Percentiles rank a stretch among this genome's conserved stretches.
Evolutionary conservation across 1,140 invertebrate species (phyloP).

Genomic region (Yoshiicerus persimilis): DNA sequence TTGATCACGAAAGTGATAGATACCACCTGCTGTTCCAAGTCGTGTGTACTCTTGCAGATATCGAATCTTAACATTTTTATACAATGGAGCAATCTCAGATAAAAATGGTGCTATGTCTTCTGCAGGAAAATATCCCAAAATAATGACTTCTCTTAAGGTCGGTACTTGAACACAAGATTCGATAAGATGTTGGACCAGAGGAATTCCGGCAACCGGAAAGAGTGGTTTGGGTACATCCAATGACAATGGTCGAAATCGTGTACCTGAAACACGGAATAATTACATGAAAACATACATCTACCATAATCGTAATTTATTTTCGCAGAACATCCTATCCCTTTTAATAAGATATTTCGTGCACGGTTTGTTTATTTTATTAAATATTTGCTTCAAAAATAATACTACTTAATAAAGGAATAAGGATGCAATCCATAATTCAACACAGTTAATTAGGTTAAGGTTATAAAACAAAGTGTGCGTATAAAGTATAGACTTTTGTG

Average conservation of each 20-base stretch:
- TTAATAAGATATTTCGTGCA: too few relatives aligned
- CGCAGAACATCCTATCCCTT: too few relatives aligned
- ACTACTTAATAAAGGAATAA: too few relatives aligned
- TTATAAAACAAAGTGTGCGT: too few relatives aligned
- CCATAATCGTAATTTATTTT: too few relatives aligned
- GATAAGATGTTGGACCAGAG: slow-evolving; percentile 95
- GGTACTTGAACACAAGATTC: slow-evolving; percentile 82
- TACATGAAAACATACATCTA: too few relatives aligned
- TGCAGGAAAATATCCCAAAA: slow-evolving; percentile 89
- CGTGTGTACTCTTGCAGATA: slow-evolving; percentile 95
- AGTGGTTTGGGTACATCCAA: slow-evolving; percentile 95
- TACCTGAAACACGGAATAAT: slow-evolving; percentile 67
- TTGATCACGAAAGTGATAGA: slow-evolving; percentile 97
- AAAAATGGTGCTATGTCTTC: slow-evolving; percentile 83
- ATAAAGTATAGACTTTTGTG: too few relatives aligned
- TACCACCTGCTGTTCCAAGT: slow-evolving; percentile 92
- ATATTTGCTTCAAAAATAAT: too few relatives aligned
- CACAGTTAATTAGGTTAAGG: too few relatives aligned
- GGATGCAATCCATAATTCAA: too few relatives aligned
- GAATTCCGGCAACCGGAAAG: slow-evolving; percentile 93
- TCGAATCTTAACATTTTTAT: slow-evolving; percentile 51
- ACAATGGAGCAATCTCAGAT: slow-evolving; percentile 64
- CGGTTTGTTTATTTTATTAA: too few relatives aligned
- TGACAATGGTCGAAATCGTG: slow-evolving; percentile 92
- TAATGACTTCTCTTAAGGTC: slow-evolving; percentile 83